A percentile compares a stretch with the other conserved stretches of the same genome.
phyloP scores from a whole-genome alignment of 1,140 invertebrate species.

The Potamilus streckersoni region DNA sequence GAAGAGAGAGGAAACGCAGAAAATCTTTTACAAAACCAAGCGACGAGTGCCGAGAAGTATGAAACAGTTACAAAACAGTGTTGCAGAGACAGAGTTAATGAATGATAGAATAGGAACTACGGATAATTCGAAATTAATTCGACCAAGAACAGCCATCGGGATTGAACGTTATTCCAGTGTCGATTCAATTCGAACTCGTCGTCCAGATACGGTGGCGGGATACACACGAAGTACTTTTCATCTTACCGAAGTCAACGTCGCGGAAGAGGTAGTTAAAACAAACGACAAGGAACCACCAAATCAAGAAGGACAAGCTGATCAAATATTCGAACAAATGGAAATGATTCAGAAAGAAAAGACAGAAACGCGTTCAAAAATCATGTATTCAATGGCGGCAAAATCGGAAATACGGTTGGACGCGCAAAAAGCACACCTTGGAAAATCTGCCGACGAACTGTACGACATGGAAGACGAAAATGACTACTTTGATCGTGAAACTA shows the following conservation, averaged over 20 bases:
- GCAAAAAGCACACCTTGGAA: slow-evolving; percentile 26
- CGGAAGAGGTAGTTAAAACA: slow-evolving; percentile 17
- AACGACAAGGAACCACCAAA: slow-evolving; percentile 15
- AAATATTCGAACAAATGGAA: slow-evolving; percentile 49
- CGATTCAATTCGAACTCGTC: background rate
- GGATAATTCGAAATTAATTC: slow-evolving; percentile 8
- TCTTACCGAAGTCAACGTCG: slow-evolving; percentile 34
- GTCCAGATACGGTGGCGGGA: slow-evolving; percentile 21
- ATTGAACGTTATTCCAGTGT: slow-evolving; percentile 10
- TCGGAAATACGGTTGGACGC: slow-evolving; percentile 31
- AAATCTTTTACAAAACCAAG: slow-evolving; percentile 8
- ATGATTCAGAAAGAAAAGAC: slow-evolving; percentile 42
- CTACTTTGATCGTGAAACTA: slow-evolving; percentile 60
- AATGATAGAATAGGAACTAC: slow-evolving; percentile 9
- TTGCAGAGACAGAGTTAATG: slow-evolving; percentile 48
- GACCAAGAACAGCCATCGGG: slow-evolving; percentile 30
- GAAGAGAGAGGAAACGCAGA: slow-evolving; percentile 17
- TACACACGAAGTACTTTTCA: slow-evolving; percentile 20
- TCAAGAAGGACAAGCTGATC: slow-evolving; percentile 25
- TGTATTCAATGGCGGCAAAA: slow-evolving; percentile 36
- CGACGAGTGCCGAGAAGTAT: slow-evolving; percentile 43
- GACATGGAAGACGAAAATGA: slow-evolving; percentile 39
- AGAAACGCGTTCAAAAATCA: slow-evolving; percentile 38
- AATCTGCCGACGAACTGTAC: slow-evolving; percentile 22
- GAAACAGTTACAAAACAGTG: slow-evolving; percentile 46